Percentiles rank a stretch among this genome's conserved stretches.
Conservation (phyloP, 2,888 invertebrate genomes). For the Punctoribates punctum region DNA sequence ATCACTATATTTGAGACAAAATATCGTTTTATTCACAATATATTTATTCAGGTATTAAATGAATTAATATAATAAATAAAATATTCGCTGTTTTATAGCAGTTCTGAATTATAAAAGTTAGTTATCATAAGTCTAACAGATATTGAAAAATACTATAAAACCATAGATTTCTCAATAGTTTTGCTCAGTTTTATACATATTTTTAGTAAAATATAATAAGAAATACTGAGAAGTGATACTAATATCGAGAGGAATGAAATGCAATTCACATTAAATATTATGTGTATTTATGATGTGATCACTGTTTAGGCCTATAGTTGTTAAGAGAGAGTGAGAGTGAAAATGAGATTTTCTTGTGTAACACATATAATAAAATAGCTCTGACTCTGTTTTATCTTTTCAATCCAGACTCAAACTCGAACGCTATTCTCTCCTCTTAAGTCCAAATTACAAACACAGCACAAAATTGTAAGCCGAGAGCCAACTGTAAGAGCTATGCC, state of each 20-base stretch:
- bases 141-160: neutral
- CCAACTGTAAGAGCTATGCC: neutral
- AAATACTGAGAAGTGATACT: neutral
- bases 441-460: conserved; percentile 27
- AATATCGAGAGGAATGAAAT: neutral
- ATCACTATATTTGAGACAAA: too few species aligned
- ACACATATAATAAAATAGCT: conserved; percentile 27
- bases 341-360: conserved; percentile 29
- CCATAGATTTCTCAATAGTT: neutral
- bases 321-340: conserved; percentile 8
- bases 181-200: neutral
- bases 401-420: conserved; percentile 22
- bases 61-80: neutral
- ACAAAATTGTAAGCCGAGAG: conserved; percentile 4
- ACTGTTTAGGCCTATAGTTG: conserved; percentile 3
- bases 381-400: conserved; percentile 31
- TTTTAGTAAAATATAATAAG: neutral
- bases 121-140: conserved; percentile 1
- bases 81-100: neutral
- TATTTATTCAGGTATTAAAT: neutral
- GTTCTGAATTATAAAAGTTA: neutral
- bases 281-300: neutral
- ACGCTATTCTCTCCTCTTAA: neutral
- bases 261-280: neutral
- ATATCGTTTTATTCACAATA: too few species aligned